These are phyloP conservation scores for Entomobrya multifasciata DNA, from an alignment of 2,888 invertebrate genomes.

Conservation along the genomic window DNA sequence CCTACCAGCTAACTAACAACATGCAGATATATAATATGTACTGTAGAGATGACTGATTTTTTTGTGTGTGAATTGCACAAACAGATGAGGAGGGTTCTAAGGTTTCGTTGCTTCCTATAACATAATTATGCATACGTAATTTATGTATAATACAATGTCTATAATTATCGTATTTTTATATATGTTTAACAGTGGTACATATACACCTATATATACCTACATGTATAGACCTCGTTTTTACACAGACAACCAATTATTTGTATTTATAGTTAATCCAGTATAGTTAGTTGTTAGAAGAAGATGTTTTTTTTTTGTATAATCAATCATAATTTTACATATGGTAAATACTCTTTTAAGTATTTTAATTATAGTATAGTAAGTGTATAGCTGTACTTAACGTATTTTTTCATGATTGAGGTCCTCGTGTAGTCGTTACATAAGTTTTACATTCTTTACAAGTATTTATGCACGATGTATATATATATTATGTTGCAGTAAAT, in stretches of 20 bases:
- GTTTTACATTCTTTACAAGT: too few relatives aligned
- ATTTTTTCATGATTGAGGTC: conserved; percentile 54
- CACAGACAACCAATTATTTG: conserved; percentile 37
- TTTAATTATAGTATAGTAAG: not conserved
- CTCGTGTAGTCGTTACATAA: conserved; percentile 50
- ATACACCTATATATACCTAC: not conserved
- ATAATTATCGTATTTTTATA: conserved; percentile 10
- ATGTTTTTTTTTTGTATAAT: not conserved
- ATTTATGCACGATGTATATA: conserved; percentile 15
- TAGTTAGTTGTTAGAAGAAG: conserved; percentile 25
- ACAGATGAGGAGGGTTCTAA: conserved; percentile 24
- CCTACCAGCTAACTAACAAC: conserved; percentile 1
- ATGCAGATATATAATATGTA: conserved; percentile 7
- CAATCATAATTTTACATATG: not conserved
- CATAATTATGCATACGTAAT: not conserved
- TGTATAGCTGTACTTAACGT: conserved; percentile 36
- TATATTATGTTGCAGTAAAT: conserved; percentile 39
- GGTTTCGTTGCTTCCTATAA: conserved; percentile 47
- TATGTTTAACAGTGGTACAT: too few relatives aligned
- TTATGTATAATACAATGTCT: not conserved
- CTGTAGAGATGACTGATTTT: conserved; percentile 1
- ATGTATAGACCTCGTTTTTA: conserved; percentile 23
- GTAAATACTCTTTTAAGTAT: not conserved
- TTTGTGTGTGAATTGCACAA: conserved; percentile 34
- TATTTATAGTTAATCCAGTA: conserved; percentile 9